phyloP scores from a whole-genome alignment of 2,888 invertebrate species.

The Machimus atricapillus region DNA sequence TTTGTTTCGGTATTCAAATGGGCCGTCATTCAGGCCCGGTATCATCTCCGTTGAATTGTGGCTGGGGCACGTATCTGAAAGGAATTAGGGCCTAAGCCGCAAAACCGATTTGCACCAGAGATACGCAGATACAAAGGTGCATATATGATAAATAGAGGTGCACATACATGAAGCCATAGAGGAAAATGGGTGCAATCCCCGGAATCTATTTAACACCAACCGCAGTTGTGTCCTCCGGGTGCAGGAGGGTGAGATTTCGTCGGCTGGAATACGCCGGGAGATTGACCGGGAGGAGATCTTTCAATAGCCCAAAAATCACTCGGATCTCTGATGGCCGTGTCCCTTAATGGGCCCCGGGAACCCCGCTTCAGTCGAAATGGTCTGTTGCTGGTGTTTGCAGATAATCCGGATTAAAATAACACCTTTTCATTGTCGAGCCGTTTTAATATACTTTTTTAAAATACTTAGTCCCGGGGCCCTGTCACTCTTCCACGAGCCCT shows the following conservation, averaged over 20 bases:
- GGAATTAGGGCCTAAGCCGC: constrained; percentile 15
- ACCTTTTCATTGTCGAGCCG: constrained; percentile 44
- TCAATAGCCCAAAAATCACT: constrained; percentile 16
- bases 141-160: not conserved
- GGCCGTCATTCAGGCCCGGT: not conserved
- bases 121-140: not conserved
- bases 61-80: not conserved
- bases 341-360: not conserved
- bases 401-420: constrained; percentile 49
- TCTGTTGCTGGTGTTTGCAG: constrained; percentile 41
- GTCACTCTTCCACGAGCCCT: constrained; percentile 5
- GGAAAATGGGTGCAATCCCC: not conserved
- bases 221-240: not conserved
- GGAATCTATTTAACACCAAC: constrained; percentile 31
- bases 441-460: constrained; percentile 45
- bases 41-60: constrained; percentile 26
- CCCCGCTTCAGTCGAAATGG: constrained; percentile 21
- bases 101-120: constrained; percentile 21
- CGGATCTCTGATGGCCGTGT: not conserved
- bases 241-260: not conserved
- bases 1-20: not conserved
- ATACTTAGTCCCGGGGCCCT: constrained; percentile 10
- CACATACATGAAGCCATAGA: not conserved
- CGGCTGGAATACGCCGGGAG: not conserved
- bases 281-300: not conserved